Conservation (phyloP, 2,888 invertebrate genomes). For the Catocala sponsa region DNA sequence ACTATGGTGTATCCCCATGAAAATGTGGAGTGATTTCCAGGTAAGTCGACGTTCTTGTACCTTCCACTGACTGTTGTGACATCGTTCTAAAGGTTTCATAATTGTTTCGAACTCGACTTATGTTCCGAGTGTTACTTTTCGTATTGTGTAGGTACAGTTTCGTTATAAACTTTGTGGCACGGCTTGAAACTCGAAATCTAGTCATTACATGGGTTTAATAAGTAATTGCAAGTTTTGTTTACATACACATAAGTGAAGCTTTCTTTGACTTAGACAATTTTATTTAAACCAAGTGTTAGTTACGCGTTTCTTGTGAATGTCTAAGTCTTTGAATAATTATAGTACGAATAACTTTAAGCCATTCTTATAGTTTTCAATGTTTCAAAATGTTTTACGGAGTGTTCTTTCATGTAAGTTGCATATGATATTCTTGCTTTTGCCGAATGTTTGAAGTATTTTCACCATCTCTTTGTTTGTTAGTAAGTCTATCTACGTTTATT, state of each 20-base stretch:
- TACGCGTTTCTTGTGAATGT: constrained; percentile 31
- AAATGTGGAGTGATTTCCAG: constrained; percentile 88
- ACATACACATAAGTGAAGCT: constrained; percentile 25
- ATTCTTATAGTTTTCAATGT: neutral
- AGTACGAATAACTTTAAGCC: neutral
- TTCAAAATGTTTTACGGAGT: neutral
- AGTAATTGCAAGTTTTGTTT: constrained; percentile 18
- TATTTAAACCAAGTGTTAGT: neutral
- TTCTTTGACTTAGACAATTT: constrained; percentile 28
- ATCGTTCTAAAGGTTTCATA: constrained; percentile 35
- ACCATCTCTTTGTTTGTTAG: constrained; percentile 25
- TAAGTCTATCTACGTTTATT: constrained; percentile 15
- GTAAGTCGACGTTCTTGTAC: constrained; percentile 63
- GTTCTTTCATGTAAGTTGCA: neutral
- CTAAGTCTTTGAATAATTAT: constrained; percentile 14
- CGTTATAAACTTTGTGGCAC: constrained; percentile 33
- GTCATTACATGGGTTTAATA: constrained; percentile 23
- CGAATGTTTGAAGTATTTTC: neutral
- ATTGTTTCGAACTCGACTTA: constrained; percentile 55
- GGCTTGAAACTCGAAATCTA: constrained; percentile 49
- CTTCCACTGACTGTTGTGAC: constrained; percentile 18
- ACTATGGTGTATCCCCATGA: constrained; percentile 88
- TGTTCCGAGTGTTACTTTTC: constrained; percentile 51
- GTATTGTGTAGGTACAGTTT: constrained; percentile 41
- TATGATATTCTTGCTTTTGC: neutral